A percentile compares a stretch with the other conserved stretches of the same genome.
Evolutionary conservation across 2,888 invertebrate species (phyloP).

Genomic region (Aphodius sticticus): DNA sequence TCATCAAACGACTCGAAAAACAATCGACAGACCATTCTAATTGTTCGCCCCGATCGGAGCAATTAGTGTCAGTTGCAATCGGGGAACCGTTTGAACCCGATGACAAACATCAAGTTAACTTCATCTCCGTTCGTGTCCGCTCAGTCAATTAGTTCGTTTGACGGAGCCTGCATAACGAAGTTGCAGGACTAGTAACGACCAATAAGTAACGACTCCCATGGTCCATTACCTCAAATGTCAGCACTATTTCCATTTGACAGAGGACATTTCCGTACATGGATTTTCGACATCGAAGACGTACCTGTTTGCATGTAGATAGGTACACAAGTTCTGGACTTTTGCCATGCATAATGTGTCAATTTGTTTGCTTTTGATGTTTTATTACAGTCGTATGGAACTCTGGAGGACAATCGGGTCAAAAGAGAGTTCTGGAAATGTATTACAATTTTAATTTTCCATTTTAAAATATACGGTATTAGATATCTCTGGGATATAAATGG

Average conservation of each 20-base stretch:
- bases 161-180: not conserved
- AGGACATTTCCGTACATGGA: not conserved
- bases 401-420: no score
- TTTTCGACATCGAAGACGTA: not conserved
- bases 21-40: not conserved
- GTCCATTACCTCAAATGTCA: slow-evolving; percentile 4
- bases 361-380: not conserved
- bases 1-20: not conserved
- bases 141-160: not conserved
- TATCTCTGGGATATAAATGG: no score
- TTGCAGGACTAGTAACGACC: not conserved
- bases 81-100: not conserved
- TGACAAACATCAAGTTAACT: not conserved
- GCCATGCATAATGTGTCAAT: not conserved
- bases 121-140: not conserved
- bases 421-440: no score
- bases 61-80: not conserved
- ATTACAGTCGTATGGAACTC: no score
- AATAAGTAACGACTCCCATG: not conserved
- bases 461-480: no score
- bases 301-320: not conserved
- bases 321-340: not conserved
- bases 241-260: not conserved
- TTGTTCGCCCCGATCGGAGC: not conserved
- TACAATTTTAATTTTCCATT: no score